Conservation (phyloP, 1,140 invertebrate species). For the Sycophila sp. region DNA sequence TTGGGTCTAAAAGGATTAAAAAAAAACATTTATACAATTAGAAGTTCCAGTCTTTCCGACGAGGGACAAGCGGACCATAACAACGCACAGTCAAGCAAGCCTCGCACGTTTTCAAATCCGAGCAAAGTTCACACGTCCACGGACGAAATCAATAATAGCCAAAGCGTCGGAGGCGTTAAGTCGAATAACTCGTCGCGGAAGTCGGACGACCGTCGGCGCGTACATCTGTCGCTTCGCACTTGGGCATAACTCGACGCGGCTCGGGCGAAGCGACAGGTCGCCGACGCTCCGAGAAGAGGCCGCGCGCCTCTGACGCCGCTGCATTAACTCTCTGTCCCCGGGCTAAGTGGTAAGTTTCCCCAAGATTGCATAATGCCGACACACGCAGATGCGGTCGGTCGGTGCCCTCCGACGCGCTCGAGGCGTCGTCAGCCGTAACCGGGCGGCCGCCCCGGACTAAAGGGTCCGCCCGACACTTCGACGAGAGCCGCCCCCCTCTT, state of each 20-base stretch:
- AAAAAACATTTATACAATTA: too few relatives aligned
- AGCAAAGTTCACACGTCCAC: too few relatives aligned
- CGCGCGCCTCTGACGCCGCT: conserved; percentile 49
- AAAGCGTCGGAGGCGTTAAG: neutral
- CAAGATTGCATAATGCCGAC: conserved; percentile 62
- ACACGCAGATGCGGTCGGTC: conserved; percentile 49
- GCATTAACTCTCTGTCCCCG: conserved; percentile 60
- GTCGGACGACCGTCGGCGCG: too few relatives aligned
- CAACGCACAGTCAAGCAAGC: too few relatives aligned
- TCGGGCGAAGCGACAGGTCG: too few relatives aligned
- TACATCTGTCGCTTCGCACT: too few relatives aligned
- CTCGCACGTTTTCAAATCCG: too few relatives aligned
- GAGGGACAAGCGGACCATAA: too few relatives aligned
- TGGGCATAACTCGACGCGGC: too few relatives aligned
- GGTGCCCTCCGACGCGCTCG: neutral
- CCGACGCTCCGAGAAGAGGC: conserved; percentile 24
- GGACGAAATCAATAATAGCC: neutral
- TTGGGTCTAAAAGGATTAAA: too few relatives aligned
- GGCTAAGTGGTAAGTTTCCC: conserved; percentile 64
- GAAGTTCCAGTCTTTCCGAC: too few relatives aligned
- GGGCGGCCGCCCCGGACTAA: neutral
- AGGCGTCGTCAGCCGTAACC: conserved; percentile 33
- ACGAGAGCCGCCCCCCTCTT: neutral
- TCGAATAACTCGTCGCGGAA: neutral
- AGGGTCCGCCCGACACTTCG: neutral